These are phyloP conservation scores for Ophion obscuratus DNA, from an alignment of 2,888 invertebrate genomes.

Conservation along the genomic window DNA sequence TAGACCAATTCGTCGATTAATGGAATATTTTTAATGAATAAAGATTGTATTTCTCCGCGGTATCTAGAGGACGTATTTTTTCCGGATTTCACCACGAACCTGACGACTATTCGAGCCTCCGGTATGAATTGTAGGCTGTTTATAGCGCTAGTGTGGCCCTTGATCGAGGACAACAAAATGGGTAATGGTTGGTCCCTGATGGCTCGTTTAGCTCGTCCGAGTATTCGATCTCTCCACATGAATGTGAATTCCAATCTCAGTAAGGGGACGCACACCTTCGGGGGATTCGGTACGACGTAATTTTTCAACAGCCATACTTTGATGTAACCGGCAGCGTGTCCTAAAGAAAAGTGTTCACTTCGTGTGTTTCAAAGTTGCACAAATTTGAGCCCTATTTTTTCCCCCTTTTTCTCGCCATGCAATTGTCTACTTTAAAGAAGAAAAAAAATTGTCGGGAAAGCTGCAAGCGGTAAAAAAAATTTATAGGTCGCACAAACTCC, in stretches of 20 bases:
- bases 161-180: conserved; percentile 88
- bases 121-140: conserved; percentile 89
- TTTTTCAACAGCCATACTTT: conserved; percentile 92
- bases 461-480: too few relatives aligned
- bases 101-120: conserved; percentile 88
- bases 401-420: too few relatives aligned
- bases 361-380: background rate
- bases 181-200: conserved; percentile 87
- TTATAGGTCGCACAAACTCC: too few relatives aligned
- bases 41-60: too few relatives aligned
- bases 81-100: conserved; percentile 83
- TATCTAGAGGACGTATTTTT: too few relatives aligned
- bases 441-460: too few relatives aligned
- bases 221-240: conserved; percentile 88
- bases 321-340: conserved; percentile 89
- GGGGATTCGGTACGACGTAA: conserved; percentile 85
- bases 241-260: conserved; percentile 90
- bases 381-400: too few relatives aligned
- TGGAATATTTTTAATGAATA: too few relatives aligned
- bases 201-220: conserved; percentile 89
- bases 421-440: too few relatives aligned
- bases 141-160: conserved; percentile 89
- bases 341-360: conserved; percentile 72
- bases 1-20: too few relatives aligned
- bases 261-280: conserved; percentile 86